Base-by-base conservation (phyloP, 2,113 vertebrate genomes). In the Megaceryle torquata region DNA sequence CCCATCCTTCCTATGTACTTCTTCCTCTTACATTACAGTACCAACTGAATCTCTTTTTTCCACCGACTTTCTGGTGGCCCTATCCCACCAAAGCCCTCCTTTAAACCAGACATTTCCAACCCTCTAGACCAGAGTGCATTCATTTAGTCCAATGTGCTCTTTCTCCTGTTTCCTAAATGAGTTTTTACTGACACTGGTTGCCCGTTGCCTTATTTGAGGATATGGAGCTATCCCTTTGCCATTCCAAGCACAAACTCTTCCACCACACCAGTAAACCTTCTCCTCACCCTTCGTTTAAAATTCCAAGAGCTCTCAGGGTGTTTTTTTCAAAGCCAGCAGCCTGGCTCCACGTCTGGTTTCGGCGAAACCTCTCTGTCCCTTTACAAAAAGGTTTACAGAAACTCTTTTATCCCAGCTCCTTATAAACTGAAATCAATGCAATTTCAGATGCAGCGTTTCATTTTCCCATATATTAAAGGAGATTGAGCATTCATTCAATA, bases 401-500 rank as follows among this genome's bases (percentile, higher is more conserved):
- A 39, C 14, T 33, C 43, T 57, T 87, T 75, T 78, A 70, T 35
- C 56, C 74, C 39, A 59, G 57, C 22, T 84, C 39, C 86, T 93
- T 76, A 44, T 46, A 44, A 95, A 87, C 77, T 82, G 53, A 86
- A 95, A 95, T 64, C 74, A 92, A 85, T 61, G 77, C 88, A 25
- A 85, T 79, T 95, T 86, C 88, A 54, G 37, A 84, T 93, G 91
- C 70, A 61, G 57, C 76, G 76, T 82, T 93, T 91, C 54, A n/a
- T 91, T 89, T 84, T 94, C 69, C 33, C 56, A 15, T 94, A 72
- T 87, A 94, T 95, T 94, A 93, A 80, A 86, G 82, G 43, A 88
- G 61, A 65, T 5, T 61, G 48, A 82, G 77, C 44, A 72, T 67
- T 75, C 50, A 85, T 93, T 94, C 70, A 59, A 63, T 91, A 95